These are phyloP conservation scores for Porites rus DNA, from an alignment of 92 coral and sea anemone genomes.

Conservation along the genomic window DNA sequence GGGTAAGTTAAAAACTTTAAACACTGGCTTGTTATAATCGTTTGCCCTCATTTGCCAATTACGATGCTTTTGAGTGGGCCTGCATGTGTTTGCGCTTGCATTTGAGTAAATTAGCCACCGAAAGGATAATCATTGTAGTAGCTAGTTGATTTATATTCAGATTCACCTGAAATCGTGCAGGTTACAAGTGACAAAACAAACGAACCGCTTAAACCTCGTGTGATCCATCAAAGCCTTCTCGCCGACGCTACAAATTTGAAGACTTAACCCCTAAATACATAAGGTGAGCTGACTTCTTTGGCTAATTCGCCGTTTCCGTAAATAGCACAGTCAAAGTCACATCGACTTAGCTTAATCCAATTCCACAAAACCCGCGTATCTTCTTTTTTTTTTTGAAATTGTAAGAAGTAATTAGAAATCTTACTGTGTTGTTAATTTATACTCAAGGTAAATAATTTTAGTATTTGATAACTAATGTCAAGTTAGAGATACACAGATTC, in stretches of 20 bases:
- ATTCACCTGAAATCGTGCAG: background rate
- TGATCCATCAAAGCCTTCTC: background rate
- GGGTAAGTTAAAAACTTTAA: conserved; percentile 2
- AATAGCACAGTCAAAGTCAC: background rate
- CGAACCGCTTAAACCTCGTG: conserved; percentile 6
- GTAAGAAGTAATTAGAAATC: background rate
- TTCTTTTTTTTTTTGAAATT: no score
- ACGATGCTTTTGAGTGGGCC: background rate
- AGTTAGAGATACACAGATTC: background rate
- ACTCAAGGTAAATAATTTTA: background rate
- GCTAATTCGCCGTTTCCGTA: background rate
- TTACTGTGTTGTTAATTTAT: background rate
- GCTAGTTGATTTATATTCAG: background rate
- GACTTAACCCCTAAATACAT: background rate
- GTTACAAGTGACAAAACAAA: background rate
- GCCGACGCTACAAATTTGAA: background rate
- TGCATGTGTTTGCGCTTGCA: background rate
- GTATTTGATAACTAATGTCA: background rate
- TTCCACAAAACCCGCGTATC: background rate
- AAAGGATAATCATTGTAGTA: background rate
- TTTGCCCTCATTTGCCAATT: conserved; percentile 18
- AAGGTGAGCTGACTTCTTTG: conserved; percentile 19
- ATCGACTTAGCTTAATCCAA: background rate
- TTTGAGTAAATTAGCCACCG: conserved; percentile 2
- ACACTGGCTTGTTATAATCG: background rate